These are phyloP conservation scores for Adelphocoris suturalis DNA, from an alignment of 2,888 invertebrate genomes.

Conservation along the genomic window DNA sequence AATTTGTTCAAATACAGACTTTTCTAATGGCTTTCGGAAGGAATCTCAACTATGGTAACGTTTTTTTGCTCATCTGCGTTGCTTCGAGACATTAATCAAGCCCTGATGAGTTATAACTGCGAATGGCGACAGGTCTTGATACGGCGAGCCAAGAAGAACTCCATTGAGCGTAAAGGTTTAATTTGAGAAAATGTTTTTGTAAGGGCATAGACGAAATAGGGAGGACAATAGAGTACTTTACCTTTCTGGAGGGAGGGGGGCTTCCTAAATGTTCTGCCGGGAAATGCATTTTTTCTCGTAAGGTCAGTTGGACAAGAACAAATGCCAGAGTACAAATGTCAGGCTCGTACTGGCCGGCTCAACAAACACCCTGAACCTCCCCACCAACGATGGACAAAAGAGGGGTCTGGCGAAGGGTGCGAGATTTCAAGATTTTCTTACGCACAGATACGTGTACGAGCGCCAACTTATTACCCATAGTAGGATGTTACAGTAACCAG, in stretches of 20 bases:
- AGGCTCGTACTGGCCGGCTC: slow-evolving; percentile 52
- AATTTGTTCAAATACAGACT: too few species aligned
- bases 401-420: not conserved
- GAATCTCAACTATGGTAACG: too few species aligned
- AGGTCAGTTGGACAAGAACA: slow-evolving; percentile 66
- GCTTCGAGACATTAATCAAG: too few species aligned
- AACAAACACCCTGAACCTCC: not conserved
- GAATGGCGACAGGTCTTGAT: not conserved
- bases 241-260: slow-evolving; percentile 44
- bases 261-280: slow-evolving; percentile 57
- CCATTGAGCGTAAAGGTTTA: slow-evolving; percentile 64
- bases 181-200: slow-evolving; percentile 62
- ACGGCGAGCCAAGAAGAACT: slow-evolving; percentile 57
- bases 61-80: too few species aligned
- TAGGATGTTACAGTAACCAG: too few species aligned
- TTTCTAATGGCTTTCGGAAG: too few species aligned
- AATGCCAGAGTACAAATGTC: slow-evolving; percentile 67
- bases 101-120: not conserved
- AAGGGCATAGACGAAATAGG: slow-evolving; percentile 61
- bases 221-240: slow-evolving; percentile 62
- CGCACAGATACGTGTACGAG: too few species aligned
- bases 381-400: not conserved
- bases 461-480: too few species aligned
- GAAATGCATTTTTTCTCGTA: slow-evolving; percentile 64
- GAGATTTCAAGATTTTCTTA: too few species aligned